These are phyloP conservation scores for Mionectes macconnelli DNA, from an alignment of 2,113 vertebrate genomes.

Conservation along the genomic window DNA sequence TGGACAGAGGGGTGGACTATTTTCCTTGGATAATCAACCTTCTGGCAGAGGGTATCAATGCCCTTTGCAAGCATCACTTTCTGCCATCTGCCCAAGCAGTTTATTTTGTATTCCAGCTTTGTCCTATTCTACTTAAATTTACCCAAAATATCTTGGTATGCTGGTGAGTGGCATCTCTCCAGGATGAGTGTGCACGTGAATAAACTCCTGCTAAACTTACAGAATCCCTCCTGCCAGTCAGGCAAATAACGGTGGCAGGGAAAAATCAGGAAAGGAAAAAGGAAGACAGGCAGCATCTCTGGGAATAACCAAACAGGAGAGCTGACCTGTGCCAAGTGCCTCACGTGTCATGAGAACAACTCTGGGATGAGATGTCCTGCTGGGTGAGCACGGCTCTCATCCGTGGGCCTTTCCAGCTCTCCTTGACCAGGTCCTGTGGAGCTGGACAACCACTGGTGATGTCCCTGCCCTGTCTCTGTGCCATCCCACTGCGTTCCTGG, in stretches of 20 bases:
- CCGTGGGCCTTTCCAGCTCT: background rate
- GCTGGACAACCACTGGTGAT: background rate
- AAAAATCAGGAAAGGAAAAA: background rate
- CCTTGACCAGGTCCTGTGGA: rapidly evolving
- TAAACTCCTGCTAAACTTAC: background rate
- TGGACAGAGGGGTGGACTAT: background rate
- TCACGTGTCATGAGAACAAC: background rate
- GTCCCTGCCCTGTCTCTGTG: background rate
- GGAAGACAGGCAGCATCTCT: background rate
- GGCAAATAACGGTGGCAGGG: background rate
- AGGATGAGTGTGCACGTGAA: background rate
- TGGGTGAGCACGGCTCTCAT: background rate
- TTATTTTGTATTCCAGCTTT: background rate
- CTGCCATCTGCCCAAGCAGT: background rate
- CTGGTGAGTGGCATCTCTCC: slow-evolving; percentile 4
- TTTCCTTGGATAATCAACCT: background rate
- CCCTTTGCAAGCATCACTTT: background rate
- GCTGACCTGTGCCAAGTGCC: background rate
- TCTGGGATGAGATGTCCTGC: background rate
- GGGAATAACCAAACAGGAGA: background rate
- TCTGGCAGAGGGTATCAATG: background rate
- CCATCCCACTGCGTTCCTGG: background rate
- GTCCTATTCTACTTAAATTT: background rate
- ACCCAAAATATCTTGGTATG: background rate
- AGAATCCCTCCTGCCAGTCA: background rate